These are phyloP conservation scores for Lithophane semibrunnea DNA, from an alignment of 2,888 invertebrate genomes.

Conservation along the genomic window DNA sequence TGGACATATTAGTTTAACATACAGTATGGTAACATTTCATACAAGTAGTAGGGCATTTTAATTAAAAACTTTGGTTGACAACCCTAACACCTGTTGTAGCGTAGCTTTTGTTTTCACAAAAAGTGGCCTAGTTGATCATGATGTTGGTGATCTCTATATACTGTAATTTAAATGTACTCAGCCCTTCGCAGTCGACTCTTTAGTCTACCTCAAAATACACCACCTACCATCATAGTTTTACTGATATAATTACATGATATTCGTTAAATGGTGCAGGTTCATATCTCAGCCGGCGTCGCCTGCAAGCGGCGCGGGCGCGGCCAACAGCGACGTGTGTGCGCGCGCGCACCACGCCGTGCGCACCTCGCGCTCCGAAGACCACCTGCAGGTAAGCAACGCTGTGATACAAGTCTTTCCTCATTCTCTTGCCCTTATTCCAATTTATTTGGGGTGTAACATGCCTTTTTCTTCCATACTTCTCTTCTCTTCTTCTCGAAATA, in stretches of 20 bases:
- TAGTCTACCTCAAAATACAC: too few relatives aligned
- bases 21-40: too few relatives aligned
- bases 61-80: background rate
- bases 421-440: background rate
- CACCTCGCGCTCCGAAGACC: constrained; percentile 97
- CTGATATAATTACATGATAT: background rate
- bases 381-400: constrained; percentile 92
- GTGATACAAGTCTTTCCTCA: too few relatives aligned
- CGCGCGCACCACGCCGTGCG: constrained; percentile 93
- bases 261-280: constrained; percentile 77
- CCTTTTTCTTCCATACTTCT: background rate
- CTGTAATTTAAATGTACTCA: background rate
- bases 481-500: too few relatives aligned
- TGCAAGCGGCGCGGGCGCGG: constrained; percentile 75
- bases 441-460: background rate
- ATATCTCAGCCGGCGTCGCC: constrained; percentile 89
- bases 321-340: constrained; percentile 77
- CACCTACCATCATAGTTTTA: background rate
- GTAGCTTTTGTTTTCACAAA: too few relatives aligned
- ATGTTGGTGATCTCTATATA: too few relatives aligned
- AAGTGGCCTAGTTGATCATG: too few relatives aligned
- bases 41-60: too few relatives aligned
- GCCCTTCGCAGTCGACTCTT: background rate
- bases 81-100: too few relatives aligned
- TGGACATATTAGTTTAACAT: too few relatives aligned